phyloP scores from a whole-genome alignment of 2,797 vertebrate genomes.

The Micropoecilia bifurca region DNA sequence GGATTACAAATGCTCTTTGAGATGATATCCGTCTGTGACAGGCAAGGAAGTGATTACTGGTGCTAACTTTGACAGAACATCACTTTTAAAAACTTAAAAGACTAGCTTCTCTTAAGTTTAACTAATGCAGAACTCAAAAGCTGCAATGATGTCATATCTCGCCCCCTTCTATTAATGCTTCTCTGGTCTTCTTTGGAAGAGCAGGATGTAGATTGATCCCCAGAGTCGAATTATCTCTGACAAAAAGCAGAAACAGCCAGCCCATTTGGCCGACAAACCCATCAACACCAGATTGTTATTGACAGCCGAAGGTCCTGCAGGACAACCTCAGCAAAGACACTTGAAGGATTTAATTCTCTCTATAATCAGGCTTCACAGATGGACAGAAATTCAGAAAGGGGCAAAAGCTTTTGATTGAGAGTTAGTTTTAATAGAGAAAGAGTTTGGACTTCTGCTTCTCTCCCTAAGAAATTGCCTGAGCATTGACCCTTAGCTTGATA shows the following conservation, averaged over 20 bases:
- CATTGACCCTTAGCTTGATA: slow-evolving; percentile 59
- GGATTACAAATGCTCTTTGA: not conserved
- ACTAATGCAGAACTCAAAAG: not conserved
- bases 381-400: slow-evolving; percentile 35
- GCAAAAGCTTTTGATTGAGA: slow-evolving; percentile 32
- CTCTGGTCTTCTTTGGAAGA: not conserved
- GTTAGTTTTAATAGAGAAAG: slow-evolving; percentile 33
- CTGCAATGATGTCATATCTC: not conserved
- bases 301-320: slow-evolving; percentile 31
- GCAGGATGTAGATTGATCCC: not conserved
- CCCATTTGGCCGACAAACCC: slow-evolving; percentile 10
- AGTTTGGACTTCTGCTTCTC: slow-evolving; percentile 32
- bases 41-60: not conserved
- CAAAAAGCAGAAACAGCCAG: slow-evolving; percentile 3
- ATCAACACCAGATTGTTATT: slow-evolving; percentile 29
- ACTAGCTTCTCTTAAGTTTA: not conserved
- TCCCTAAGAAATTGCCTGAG: slow-evolving; percentile 44
- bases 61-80: not conserved
- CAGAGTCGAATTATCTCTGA: not conserved
- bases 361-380: slow-evolving; percentile 40
- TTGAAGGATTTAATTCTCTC: slow-evolving; percentile 17
- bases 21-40: not conserved
- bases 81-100: not conserved
- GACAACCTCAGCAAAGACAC: slow-evolving; percentile 14
- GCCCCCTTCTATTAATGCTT: not conserved